Evolutionary conservation across 2,113 vertebrate genomes (phyloP), one percentile per base, ranked within the genome.

Genomic region (Bos taurus): DNA sequence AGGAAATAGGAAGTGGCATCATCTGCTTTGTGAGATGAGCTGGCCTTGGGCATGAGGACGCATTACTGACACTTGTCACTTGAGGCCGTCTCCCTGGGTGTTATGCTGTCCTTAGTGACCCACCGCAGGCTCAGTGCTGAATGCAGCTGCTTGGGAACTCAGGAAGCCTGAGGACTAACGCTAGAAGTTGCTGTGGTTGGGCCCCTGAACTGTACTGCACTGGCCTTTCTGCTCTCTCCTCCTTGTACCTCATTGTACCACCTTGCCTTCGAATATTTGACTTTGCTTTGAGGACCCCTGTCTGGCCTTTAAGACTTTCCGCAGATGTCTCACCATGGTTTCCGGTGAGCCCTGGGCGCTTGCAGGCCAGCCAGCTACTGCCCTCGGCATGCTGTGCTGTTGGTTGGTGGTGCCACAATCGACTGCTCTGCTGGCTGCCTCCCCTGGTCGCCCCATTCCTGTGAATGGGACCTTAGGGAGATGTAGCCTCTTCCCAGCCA

Each of bases 1-100:
- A 62, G 52, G 85, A 84, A 93, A 40, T 57, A 71, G 82, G 33
- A 74, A 88, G 81, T 93, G 94, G 82, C 57, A 14, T 64, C 78
- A 33, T 83, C 64, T 52, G 46, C 77, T 59, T 88, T 74, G 36
- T 71, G 50, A 40, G 46, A 17, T 62, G 84, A 90, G 62, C 56
- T 9, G 25, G n/a, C 80, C 28, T 48, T 33, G 71, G 26, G n/a
- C 40, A 40, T 48, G 3, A 40, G 43, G 23, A 7, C 88, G 15
- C 33, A 43, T 77, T 26, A 77, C n/a, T 64, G 57, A 23, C 54
- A 43, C 60, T 91, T 89, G 93, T 67, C 84, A 52, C 3, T 40
- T n/a, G 74, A 74, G 56, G 40, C 59, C 21, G 14, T 92, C 84
- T 85, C 88, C 15, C 40, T 36, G 78, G 83, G 78, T 96, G 21